A percentile compares a stretch with the other conserved stretches of the same genome.
phyloP scores from a whole-genome alignment of 53 echinoderm and acorn worm genomes.

The Antedon mediterranea region DNA sequence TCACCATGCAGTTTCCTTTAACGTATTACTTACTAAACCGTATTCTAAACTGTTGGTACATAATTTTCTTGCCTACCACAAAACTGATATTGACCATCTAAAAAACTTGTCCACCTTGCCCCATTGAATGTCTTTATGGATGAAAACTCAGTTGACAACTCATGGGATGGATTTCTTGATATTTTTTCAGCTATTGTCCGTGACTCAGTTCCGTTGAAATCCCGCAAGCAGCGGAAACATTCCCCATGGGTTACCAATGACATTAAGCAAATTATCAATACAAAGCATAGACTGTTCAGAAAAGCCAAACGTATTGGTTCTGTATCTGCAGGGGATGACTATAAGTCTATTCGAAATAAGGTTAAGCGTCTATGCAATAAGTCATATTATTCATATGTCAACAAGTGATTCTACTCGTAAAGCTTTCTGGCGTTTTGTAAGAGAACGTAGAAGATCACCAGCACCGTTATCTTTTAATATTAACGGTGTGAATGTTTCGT shows the following conservation, averaged over 20 bases:
- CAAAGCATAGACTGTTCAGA: no score
- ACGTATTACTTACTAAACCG: no score
- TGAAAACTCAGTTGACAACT: slow-evolving; percentile 7
- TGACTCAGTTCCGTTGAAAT: background rate
- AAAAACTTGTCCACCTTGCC: slow-evolving; percentile 11
- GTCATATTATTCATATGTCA: background rate
- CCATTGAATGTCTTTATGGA: slow-evolving; percentile 12
- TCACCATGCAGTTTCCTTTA: no score
- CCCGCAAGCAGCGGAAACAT: no score
- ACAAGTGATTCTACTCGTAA: background rate
- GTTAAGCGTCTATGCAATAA: background rate
- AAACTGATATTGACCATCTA: no score
- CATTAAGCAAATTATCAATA: no score
- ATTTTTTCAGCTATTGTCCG: background rate
- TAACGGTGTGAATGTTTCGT: no score
- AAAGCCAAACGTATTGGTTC: background rate
- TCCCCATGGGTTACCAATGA: no score
- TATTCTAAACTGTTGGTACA: no score
- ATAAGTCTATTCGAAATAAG: background rate
- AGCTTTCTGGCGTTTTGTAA: background rate
- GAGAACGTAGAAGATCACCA: background rate
- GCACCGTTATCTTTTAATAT: background rate
- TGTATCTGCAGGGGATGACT: background rate
- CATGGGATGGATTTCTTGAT: slow-evolving; percentile 21
- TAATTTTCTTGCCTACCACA: no score